Percentiles rank a stretch among this genome's conserved stretches.
These are phyloP conservation scores for Melitaea cinxia DNA, from an alignment of 1,140 invertebrate species.

Conservation along the genomic window DNA sequence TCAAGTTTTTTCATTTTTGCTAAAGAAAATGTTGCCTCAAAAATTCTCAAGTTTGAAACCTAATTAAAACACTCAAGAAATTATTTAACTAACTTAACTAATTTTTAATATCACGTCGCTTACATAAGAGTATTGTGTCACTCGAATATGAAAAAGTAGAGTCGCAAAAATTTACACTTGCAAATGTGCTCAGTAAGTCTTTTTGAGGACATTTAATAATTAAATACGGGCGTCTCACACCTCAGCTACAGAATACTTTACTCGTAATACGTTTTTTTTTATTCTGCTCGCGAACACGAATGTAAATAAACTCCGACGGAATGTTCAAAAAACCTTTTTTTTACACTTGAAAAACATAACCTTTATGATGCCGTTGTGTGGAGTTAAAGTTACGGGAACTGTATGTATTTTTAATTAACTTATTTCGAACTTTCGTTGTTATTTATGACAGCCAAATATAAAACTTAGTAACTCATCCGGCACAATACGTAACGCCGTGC, in stretches of 20 bases:
- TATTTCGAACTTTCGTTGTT: neutral
- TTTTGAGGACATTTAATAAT: conserved; percentile 47
- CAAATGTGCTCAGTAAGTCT: conserved; percentile 29
- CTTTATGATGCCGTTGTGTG: neutral
- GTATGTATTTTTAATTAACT: neutral
- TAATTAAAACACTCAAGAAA: neutral
- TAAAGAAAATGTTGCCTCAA: no score
- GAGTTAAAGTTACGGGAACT: conserved; percentile 2
- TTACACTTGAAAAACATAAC: conserved; percentile 26
- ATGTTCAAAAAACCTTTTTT: conserved; percentile 38
- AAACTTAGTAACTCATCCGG: no score
- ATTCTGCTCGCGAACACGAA: conserved; percentile 37
- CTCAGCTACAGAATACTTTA: conserved; percentile 25
- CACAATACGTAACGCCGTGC: no score
- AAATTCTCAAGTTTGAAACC: no score
- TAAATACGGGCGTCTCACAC: conserved; percentile 42
- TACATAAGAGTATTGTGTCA: neutral
- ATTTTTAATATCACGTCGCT: neutral
- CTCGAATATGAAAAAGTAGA: neutral
- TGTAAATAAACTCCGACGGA: conserved; percentile 45
- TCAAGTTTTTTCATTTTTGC: no score
- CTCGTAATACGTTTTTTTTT: conserved; percentile 31
- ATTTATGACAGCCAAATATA: no score
- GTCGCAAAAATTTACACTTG: conserved; percentile 10
- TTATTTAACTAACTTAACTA: neutral